Evolutionary conservation across 92 coral and sea anemone species (phyloP).

Genomic region (Plumapathes pennacea): DNA sequence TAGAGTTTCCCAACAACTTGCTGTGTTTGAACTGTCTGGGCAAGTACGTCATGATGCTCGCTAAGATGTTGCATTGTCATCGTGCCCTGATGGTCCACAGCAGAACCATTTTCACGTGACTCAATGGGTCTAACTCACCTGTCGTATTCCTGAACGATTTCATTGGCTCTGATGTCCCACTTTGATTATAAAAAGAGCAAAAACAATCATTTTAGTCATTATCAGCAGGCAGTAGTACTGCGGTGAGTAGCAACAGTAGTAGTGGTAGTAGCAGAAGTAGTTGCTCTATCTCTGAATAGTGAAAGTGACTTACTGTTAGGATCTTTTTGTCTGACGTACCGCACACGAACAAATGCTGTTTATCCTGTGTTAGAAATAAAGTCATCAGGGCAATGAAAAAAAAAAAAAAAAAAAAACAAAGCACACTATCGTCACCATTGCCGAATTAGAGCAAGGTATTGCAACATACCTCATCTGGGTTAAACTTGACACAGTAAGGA

Average conservation of each 20-base stretch:
- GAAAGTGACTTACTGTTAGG: slow-evolving; percentile 59
- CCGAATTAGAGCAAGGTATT: not conserved
- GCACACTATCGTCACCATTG: not conserved
- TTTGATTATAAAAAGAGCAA: slow-evolving; percentile 10
- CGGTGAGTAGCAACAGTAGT: not conserved
- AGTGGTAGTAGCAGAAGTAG: too few species aligned
- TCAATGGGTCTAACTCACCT: slow-evolving; percentile 60
- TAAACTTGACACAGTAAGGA: slow-evolving; percentile 96
- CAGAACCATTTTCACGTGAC: too few species aligned
- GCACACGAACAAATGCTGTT: slow-evolving; percentile 95
- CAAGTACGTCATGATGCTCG: too few species aligned
- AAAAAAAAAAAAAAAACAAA: not conserved
- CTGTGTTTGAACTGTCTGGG: too few species aligned
- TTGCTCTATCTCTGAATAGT: not conserved
- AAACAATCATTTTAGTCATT: not conserved
- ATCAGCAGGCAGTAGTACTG: not conserved
- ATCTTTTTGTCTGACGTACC: slow-evolving; percentile 99
- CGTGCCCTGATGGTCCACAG: too few species aligned
- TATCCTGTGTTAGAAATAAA: slow-evolving; percentile 72
- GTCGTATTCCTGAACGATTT: slow-evolving; percentile 98
- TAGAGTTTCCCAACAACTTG: too few species aligned
- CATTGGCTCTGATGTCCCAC: slow-evolving; percentile 98
- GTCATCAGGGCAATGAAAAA: not conserved
- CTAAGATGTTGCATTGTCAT: too few species aligned
- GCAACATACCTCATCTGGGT: slow-evolving; percentile 88